Percentiles rank a stretch among this genome's conserved stretches.
phyloP scores from a whole-genome alignment of 2,797 vertebrate species.

The Phrynocephalus forsythii region DNA sequence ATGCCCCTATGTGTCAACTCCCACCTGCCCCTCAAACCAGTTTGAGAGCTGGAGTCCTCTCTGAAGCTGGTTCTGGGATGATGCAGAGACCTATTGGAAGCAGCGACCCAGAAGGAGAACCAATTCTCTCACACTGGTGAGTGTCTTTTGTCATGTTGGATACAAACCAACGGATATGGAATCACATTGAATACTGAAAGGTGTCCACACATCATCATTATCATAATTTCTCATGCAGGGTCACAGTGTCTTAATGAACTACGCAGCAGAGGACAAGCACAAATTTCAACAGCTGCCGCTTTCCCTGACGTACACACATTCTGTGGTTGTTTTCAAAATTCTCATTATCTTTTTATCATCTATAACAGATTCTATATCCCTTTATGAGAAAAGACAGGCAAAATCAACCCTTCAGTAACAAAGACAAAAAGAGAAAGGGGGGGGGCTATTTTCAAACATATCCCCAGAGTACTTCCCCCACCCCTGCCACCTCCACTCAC shows the following conservation, averaged over 20 bases:
- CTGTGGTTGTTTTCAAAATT: background rate
- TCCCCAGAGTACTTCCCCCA: background rate
- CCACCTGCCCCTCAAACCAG: background rate
- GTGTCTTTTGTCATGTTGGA: background rate
- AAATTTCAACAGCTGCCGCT: background rate
- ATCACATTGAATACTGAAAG: background rate
- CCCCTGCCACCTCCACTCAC: background rate
- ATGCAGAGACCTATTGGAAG: too few relatives aligned
- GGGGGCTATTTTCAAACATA: background rate
- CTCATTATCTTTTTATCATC: background rate
- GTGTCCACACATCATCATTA: background rate
- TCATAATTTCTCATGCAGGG: background rate
- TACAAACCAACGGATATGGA: background rate
- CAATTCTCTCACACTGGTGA: background rate
- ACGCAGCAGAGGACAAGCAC: background rate
- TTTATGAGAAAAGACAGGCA: background rate
- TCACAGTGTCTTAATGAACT: conserved; percentile 1
- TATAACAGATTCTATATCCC: background rate
- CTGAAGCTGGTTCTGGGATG: background rate
- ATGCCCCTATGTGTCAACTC: background rate
- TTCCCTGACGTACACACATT: background rate
- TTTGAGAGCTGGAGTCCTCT: background rate
- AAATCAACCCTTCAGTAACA: background rate
- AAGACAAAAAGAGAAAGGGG: background rate
- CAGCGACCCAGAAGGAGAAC: background rate